These are phyloP conservation scores for Trichoplusia ni DNA, from an alignment of 1,140 invertebrate genomes.

Conservation along the genomic window DNA sequence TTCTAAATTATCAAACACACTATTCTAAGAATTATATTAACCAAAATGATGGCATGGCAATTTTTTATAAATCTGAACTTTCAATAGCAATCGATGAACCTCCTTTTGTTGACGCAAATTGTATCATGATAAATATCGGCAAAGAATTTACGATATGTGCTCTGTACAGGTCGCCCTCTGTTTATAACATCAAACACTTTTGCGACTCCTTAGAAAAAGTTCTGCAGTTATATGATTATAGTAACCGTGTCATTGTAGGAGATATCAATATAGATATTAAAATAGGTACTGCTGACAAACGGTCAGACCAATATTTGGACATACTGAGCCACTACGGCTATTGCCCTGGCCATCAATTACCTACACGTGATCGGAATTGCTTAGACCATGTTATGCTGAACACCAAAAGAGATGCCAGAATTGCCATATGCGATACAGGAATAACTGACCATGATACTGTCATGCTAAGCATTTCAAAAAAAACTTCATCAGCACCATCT, in stretches of 20 bases:
- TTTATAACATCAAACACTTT: not conserved
- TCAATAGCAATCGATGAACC: not conserved
- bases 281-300: not conserved
- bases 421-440: not conserved
- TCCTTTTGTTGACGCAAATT: not conserved
- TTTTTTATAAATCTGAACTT: not conserved
- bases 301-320: not conserved
- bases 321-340: not conserved
- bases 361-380: not conserved
- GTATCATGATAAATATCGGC: not conserved
- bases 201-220: not conserved
- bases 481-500: not conserved
- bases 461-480: not conserved
- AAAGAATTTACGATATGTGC: not conserved
- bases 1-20: no score
- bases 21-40: no score
- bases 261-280: not conserved
- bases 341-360: not conserved
- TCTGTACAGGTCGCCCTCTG: not conserved
- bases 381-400: not conserved
- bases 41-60: no score
- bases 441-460: not conserved
- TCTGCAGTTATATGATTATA: not conserved
- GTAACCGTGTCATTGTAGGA: not conserved
- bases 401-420: not conserved